Conservation (phyloP, 2,113 vertebrate species). For the Charina bottae region DNA sequence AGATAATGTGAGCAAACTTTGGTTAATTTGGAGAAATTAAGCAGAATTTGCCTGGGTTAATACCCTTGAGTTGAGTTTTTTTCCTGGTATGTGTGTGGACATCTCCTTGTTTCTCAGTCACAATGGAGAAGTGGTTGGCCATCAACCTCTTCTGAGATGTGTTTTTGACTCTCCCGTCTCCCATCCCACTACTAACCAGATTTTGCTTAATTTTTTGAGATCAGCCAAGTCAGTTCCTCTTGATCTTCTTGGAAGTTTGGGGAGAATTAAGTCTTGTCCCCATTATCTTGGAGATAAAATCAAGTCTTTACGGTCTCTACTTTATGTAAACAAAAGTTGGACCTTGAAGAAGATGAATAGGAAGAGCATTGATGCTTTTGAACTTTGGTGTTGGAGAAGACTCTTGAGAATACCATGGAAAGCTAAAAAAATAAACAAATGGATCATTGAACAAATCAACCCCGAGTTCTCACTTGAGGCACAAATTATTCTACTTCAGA, state of each 20-base stretch:
- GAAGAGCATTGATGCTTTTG: not conserved
- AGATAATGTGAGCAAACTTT: not conserved
- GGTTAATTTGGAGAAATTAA: not conserved
- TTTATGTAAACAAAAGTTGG: too few species aligned
- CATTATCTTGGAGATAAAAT: not conserved
- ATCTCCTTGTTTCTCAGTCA: not conserved
- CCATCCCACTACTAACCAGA: not conserved
- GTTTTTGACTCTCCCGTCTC: not conserved
- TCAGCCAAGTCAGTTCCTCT: not conserved
- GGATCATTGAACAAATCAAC: not conserved
- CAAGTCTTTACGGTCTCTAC: too few species aligned
- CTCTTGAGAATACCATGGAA: not conserved
- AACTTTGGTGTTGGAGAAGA: not conserved
- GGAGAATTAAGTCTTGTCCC: not conserved
- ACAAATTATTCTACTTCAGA: not conserved
- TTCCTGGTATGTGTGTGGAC: not conserved
- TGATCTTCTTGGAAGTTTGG: not conserved
- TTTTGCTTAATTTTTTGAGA: not conserved
- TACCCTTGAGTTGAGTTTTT: not conserved
- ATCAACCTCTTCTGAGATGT: not conserved
- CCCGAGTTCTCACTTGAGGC: not conserved
- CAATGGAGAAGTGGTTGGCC: not conserved
- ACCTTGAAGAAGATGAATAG: not conserved
- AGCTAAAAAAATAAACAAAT: not conserved
- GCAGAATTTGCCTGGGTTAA: not conserved